phyloP scores from a whole-genome alignment of 2,797 vertebrate genomes.

The Coluber constrictor region DNA sequence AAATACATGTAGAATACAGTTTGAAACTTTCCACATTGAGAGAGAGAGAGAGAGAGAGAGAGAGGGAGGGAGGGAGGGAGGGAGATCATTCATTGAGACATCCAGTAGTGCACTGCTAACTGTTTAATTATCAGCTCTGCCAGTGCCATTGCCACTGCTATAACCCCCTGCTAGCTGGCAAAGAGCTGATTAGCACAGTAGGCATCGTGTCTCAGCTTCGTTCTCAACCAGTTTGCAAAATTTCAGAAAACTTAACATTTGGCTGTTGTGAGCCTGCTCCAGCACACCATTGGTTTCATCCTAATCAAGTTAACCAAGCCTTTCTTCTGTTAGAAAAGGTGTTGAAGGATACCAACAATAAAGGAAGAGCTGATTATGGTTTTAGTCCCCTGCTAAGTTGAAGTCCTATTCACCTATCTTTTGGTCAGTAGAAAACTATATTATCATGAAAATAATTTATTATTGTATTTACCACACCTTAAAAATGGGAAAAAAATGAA shows the following conservation, averaged over 20 bases:
- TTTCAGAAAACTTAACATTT: not conserved
- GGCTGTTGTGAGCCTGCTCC: not conserved
- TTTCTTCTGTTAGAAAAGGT: not conserved
- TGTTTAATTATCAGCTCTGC: not conserved
- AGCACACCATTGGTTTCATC: not conserved
- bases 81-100: not conserved
- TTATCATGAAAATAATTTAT: no score
- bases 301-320: not conserved
- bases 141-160: not conserved
- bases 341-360: not conserved
- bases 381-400: not conserved
- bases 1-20: not conserved
- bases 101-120: not conserved
- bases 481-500: no score
- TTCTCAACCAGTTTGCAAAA: not conserved
- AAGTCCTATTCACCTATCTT: not conserved
- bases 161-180: not conserved
- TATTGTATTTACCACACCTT: no score
- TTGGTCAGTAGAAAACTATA: no score
- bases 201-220: not conserved
- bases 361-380: not conserved
- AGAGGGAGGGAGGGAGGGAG: no score
- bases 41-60: fast-evolving
- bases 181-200: not conserved
- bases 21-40: not conserved